Evolutionary conservation across 1,140 invertebrate genomes (phyloP).

Genomic region (Coenobita brevimanus): DNA sequence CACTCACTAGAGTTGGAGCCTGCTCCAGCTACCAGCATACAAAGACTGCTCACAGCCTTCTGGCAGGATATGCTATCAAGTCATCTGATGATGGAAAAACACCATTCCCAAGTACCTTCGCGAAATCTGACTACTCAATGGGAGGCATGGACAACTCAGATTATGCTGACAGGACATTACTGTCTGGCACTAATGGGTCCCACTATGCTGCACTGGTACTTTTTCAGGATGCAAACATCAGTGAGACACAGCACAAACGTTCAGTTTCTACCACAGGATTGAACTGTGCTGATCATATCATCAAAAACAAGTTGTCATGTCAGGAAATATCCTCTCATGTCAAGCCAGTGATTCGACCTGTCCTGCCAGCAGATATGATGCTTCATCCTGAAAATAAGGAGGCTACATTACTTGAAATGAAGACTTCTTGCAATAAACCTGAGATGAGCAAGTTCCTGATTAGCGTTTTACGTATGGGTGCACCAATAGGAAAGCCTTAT

Average conservation of each 20-base stretch:
- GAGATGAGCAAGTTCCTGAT: background rate
- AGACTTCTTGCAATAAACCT: conserved; percentile 17
- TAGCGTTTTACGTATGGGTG: background rate
- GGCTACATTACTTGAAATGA: conserved; percentile 2
- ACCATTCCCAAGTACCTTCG: background rate
- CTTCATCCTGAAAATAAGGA: conserved; percentile 13
- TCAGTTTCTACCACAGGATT: background rate
- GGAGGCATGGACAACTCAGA: conserved; percentile 15
- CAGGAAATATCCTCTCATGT: conserved; percentile 4
- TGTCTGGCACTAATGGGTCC: background rate
- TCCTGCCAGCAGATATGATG: background rate
- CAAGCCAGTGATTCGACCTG: conserved; percentile 2
- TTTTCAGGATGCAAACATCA: background rate
- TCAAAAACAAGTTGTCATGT: conserved; percentile 10
- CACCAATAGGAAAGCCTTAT: background rate
- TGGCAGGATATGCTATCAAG: conserved; percentile 11
- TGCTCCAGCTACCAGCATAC: background rate
- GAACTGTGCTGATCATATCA: background rate
- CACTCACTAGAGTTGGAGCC: conserved; percentile 4
- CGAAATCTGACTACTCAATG: background rate
- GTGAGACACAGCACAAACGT: background rate
- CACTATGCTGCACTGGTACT: conserved; percentile 8
- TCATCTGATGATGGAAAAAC: conserved; percentile 15
- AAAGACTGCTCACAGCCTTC: background rate
- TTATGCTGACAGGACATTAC: conserved; percentile 10